These are phyloP conservation scores for Cremastinae sp. DNA, from an alignment of 2,888 invertebrate genomes.

Conservation along the genomic window DNA sequence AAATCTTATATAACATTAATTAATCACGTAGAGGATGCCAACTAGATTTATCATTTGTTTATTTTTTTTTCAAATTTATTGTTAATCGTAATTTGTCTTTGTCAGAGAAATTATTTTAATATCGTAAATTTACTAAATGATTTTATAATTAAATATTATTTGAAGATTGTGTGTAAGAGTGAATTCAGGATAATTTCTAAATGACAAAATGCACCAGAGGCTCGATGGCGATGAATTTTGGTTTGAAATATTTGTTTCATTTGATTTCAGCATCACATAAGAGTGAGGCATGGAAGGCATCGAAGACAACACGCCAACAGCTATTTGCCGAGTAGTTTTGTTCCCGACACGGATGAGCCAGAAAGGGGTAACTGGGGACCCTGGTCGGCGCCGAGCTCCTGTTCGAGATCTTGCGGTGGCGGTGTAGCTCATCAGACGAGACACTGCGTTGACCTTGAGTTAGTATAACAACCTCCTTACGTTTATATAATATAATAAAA, in stretches of 20 bases:
- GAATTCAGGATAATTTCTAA: conserved; percentile 2
- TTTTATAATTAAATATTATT: too few relatives aligned
- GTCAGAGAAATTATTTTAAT: too few relatives aligned
- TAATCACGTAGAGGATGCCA: too few relatives aligned
- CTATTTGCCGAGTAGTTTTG: conserved; percentile 87
- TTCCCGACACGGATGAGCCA: conserved; percentile 86
- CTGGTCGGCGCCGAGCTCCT: conserved; percentile 91
- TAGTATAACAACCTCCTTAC: conserved; percentile 69
- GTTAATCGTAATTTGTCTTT: too few relatives aligned
- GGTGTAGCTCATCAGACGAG: conserved; percentile 94
- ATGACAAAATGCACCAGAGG: conserved; percentile 5
- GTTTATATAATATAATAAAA: conserved; percentile 9
- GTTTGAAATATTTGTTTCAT: conserved; percentile 5
- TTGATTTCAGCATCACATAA: conserved; percentile 82
- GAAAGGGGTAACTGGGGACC: conserved; percentile 88
- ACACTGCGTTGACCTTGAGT: conserved; percentile 86
- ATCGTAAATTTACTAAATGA: too few relatives aligned
- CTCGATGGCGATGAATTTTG: neutral
- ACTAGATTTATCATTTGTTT: too few relatives aligned
- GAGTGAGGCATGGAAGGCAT: conserved; percentile 83
- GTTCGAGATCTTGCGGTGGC: conserved; percentile 95
- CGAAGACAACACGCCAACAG: conserved; percentile 90
- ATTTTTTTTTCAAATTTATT: too few relatives aligned
- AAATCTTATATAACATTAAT: too few relatives aligned
- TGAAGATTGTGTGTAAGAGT: too few relatives aligned